A percentile compares a stretch with the other conserved stretches of the same genome.
Conservation (phyloP, 2,113 vertebrate species). For the Bubalus kerabau region DNA sequence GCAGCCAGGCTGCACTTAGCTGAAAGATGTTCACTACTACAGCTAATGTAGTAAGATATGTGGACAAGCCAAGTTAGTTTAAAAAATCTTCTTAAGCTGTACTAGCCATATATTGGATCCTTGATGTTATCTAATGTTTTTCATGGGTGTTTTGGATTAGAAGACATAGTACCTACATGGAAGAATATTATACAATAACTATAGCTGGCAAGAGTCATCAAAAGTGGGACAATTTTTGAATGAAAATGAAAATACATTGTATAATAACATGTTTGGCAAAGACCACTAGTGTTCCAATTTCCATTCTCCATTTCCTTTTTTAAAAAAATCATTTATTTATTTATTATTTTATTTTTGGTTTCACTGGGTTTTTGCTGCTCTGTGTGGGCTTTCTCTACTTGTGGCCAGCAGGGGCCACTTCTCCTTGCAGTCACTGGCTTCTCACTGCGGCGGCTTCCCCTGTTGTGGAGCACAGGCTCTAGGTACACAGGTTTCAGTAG, state of each 20-base stretch:
- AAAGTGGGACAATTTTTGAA: background rate
- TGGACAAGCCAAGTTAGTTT: background rate
- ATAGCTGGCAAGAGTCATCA: background rate
- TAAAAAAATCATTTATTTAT: background rate
- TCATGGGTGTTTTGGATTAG: background rate
- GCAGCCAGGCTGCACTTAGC: fast-evolving
- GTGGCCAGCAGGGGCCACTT: background rate
- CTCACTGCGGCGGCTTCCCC: background rate
- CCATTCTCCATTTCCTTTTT: background rate
- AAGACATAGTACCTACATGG: background rate
- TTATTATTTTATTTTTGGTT: background rate
- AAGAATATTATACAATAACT: background rate
- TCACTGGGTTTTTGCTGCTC: background rate
- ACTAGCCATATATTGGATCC: background rate
- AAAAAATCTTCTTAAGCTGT: background rate
- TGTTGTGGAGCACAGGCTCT: background rate
- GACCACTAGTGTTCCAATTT: background rate
- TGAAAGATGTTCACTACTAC: background rate
- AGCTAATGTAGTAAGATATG: background rate
- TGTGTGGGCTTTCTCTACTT: background rate
- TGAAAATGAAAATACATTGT: background rate
- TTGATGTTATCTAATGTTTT: background rate
- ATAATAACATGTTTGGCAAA: background rate
- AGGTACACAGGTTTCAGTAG: background rate
- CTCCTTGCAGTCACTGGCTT: background rate